Percentiles rank a stretch among this genome's conserved stretches.
Evolutionary conservation across 2,113 vertebrate species (phyloP).

Genomic region (Albula glossodonta): DNA sequence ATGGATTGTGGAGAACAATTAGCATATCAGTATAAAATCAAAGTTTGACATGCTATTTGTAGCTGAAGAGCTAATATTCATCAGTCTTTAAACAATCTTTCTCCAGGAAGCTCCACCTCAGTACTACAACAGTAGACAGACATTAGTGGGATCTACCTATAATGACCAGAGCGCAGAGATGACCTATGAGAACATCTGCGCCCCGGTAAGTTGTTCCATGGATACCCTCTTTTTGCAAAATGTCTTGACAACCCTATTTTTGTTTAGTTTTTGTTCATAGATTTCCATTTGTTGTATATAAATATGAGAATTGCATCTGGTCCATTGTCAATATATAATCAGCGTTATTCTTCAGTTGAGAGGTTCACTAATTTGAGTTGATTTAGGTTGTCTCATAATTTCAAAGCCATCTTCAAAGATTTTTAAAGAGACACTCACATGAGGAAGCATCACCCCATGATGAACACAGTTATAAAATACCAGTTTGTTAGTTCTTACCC

Average conservation of each 20-base stretch:
- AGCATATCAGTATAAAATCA: too few relatives aligned
- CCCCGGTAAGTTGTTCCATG: slow-evolving; percentile 55
- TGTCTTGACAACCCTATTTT: neutral
- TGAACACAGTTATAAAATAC: neutral
- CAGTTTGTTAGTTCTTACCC: neutral
- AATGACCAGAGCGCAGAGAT: slow-evolving; percentile 47
- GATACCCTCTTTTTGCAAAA: neutral
- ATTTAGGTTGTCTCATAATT: too few relatives aligned
- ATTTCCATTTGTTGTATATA: neutral
- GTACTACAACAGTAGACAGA: slow-evolving; percentile 78
- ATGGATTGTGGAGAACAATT: too few relatives aligned
- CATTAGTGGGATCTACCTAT: slow-evolving; percentile 65
- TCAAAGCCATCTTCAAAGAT: too few relatives aligned
- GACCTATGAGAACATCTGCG: slow-evolving; percentile 38
- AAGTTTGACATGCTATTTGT: too few relatives aligned
- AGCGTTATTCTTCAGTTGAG: too few relatives aligned
- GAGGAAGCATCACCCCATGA: neutral
- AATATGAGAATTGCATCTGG: too few relatives aligned
- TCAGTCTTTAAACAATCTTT: slow-evolving; percentile 14
- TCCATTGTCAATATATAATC: too few relatives aligned
- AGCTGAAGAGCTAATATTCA: too few relatives aligned
- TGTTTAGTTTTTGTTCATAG: neutral
- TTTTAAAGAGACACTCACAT: too few relatives aligned
- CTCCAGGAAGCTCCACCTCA: slow-evolving; percentile 65
- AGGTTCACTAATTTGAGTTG: too few relatives aligned